Percentiles rank a stretch among this genome's conserved stretches.
Evolutionary conservation across 2,888 invertebrate genomes (phyloP).

Genomic region (Philaethria dido): DNA sequence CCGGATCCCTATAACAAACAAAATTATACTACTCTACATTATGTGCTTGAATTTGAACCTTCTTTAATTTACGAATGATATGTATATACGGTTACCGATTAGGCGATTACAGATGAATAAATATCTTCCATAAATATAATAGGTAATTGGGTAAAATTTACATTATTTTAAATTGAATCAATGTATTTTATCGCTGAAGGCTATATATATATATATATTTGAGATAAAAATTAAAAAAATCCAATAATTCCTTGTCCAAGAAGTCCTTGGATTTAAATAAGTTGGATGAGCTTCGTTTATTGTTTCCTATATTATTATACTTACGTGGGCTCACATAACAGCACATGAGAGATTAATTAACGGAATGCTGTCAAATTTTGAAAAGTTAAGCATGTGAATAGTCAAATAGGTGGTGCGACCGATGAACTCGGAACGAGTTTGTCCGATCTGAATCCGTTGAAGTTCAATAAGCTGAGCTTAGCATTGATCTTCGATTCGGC

Average conservation of each 20-base stretch:
- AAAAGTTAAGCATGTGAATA: conserved; percentile 65
- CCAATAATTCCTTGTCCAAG: too few relatives aligned
- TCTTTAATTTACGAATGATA: conserved; percentile 35
- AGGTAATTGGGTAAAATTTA: not conserved
- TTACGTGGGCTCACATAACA: conserved; percentile 38
- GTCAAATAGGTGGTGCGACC: conserved; percentile 55
- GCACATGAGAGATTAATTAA: conserved; percentile 51
- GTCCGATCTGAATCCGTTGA: conserved; percentile 66
- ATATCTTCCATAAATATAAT: not conserved
- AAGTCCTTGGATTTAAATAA: not conserved
- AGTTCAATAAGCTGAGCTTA: conserved; percentile 81
- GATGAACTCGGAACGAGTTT: conserved; percentile 64
- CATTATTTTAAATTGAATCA: not conserved
- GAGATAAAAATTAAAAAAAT: too few relatives aligned
- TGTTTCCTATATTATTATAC: not conserved
- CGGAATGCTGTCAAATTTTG: conserved; percentile 70
- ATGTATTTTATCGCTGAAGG: not conserved
- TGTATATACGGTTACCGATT: conserved; percentile 5
- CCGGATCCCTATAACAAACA: conserved; percentile 68
- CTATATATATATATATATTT: too few relatives aligned
- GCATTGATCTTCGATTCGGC: conserved; percentile 79
- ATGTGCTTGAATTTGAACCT: conserved; percentile 55
- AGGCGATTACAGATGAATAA: not conserved
- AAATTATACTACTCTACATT: conserved; percentile 71
- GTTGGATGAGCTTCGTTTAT: not conserved